These are phyloP conservation scores for Dipodomys spectabilis DNA, from an alignment of 2,113 vertebrate genomes.

Conservation along the genomic window DNA sequence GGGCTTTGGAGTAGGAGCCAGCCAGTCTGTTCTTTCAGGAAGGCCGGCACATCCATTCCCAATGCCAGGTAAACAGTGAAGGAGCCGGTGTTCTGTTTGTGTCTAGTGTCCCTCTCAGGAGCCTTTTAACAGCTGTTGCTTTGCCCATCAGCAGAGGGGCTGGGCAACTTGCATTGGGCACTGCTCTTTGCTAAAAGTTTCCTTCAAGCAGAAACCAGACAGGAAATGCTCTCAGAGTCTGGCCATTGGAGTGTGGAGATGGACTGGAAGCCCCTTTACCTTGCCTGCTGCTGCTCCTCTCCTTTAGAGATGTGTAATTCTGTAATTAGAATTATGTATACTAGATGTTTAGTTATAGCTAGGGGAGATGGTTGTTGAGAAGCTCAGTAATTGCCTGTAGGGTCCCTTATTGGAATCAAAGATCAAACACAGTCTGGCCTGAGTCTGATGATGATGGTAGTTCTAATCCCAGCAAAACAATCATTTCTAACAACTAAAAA, in stretches of 20 bases:
- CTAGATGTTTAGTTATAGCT: constrained; percentile 37
- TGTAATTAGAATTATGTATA: neutral
- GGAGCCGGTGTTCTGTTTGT: constrained; percentile 39
- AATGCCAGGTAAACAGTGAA: constrained; percentile 52
- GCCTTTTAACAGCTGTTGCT: neutral
- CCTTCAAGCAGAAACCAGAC: constrained; percentile 73
- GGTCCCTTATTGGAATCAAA: neutral
- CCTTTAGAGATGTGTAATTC: neutral
- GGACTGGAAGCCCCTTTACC: constrained; percentile 63
- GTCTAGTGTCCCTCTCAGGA: constrained; percentile 57
- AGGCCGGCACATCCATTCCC: constrained; percentile 30
- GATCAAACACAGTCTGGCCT: neutral
- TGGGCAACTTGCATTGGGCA: constrained; percentile 6
- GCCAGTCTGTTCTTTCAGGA: constrained; percentile 57
- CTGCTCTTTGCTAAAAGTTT: neutral
- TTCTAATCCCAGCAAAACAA: constrained; percentile 4
- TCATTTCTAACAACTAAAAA: constrained; percentile 32
- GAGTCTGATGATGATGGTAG: neutral
- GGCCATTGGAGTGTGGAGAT: constrained; percentile 37
- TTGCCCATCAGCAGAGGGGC: neutral
- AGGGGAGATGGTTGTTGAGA: neutral
- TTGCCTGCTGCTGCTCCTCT: neutral
- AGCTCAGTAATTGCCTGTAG: neutral
- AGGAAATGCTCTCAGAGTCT: constrained; percentile 59
- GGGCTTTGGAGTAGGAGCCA: neutral